Evolutionary conservation across 1,140 invertebrate species (phyloP).

Genomic region (Pararge aegeria): DNA sequence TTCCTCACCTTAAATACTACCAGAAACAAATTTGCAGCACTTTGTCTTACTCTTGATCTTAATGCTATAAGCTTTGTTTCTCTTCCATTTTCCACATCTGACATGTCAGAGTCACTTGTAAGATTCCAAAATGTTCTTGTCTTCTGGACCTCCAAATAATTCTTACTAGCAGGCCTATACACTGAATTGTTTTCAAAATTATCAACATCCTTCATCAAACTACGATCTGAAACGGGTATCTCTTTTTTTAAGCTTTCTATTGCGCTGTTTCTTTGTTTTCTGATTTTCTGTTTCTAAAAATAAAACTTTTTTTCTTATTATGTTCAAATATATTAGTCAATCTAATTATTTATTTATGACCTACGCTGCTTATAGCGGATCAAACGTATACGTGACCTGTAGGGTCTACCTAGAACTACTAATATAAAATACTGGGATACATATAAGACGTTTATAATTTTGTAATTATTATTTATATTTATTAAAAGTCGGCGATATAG

Average conservation of each 20-base stretch:
- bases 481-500: no score
- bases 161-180: slow-evolving; percentile 59
- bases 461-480: no score
- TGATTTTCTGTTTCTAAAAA: slow-evolving; percentile 68
- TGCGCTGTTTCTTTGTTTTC: slow-evolving; percentile 69
- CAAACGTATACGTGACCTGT: no score
- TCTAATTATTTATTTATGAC: no score
- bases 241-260: slow-evolving; percentile 71
- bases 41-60: slow-evolving; percentile 68
- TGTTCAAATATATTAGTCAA: background rate
- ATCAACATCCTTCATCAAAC: slow-evolving; percentile 64
- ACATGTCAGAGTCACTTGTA: slow-evolving; percentile 77
- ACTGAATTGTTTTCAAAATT: slow-evolving; percentile 61
- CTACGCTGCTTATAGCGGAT: no score
- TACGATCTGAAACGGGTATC: slow-evolving; percentile 65
- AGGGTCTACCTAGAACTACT: no score
- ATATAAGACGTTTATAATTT: no score
- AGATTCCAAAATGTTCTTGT: slow-evolving; percentile 46
- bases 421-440: no score
- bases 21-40: slow-evolving; percentile 70
- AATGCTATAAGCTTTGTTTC: slow-evolving; percentile 67
- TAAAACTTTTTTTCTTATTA: background rate
- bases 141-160: slow-evolving; percentile 57
- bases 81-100: slow-evolving; percentile 65
- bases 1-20: slow-evolving; percentile 65